Evolutionary conservation across 2,888 invertebrate species (phyloP).

Genomic region (Drosophila maculinotata): DNA sequence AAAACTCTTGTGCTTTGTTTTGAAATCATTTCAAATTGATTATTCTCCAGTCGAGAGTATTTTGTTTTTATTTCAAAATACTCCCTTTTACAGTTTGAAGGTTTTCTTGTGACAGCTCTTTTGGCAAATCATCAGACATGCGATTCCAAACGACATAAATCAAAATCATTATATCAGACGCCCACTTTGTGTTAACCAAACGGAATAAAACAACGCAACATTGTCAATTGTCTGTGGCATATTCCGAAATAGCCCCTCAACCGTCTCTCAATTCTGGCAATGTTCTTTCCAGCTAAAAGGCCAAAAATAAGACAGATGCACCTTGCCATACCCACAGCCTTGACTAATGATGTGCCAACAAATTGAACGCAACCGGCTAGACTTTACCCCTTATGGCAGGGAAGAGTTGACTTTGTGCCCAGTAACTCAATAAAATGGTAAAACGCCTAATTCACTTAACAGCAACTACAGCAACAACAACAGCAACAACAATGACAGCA

Average conservation of each 20-base stretch:
- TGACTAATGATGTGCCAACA: slow-evolving; percentile 84
- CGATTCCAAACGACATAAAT: slow-evolving; percentile 42
- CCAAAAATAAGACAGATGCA: slow-evolving; percentile 68
- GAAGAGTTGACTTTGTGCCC: slow-evolving; percentile 49
- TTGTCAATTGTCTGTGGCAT: slow-evolving; percentile 28
- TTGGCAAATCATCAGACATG: slow-evolving; percentile 2
- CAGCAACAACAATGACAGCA: slow-evolving; percentile 20
- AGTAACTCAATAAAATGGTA: slow-evolving; percentile 72
- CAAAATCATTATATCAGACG: slow-evolving; percentile 38
- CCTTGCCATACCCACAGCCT: slow-evolving; percentile 52
- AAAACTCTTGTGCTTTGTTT: too few relatives aligned
- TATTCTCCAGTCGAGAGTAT: too few relatives aligned
- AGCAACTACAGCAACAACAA: slow-evolving; percentile 45
- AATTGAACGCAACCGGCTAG: slow-evolving; percentile 80
- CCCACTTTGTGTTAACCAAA: slow-evolving; percentile 34
- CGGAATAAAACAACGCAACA: neutral
- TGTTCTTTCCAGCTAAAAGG: neutral
- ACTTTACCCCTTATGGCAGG: slow-evolving; percentile 14
- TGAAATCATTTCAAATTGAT: too few relatives aligned
- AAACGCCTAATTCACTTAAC: slow-evolving; percentile 82
- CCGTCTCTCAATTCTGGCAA: neutral
- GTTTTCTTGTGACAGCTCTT: neutral
- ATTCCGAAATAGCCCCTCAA: slow-evolving; percentile 49
- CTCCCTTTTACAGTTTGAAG: too few relatives aligned
- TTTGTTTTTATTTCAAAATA: too few relatives aligned